These are phyloP conservation scores for Acronicta psi DNA, from an alignment of 2,888 invertebrate genomes.

Conservation along the genomic window DNA sequence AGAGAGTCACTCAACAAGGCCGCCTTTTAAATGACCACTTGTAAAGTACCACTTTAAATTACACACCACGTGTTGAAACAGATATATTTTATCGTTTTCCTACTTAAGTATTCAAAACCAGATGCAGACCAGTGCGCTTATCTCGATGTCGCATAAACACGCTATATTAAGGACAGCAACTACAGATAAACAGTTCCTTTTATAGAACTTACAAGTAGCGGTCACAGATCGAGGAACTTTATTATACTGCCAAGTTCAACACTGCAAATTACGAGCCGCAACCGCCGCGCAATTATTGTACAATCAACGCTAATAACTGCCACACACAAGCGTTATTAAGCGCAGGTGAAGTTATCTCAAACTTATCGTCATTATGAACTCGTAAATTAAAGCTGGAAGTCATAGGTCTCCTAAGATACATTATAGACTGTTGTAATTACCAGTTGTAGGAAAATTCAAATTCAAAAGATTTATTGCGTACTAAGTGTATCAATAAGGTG, in stretches of 20 bases:
- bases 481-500: too few relatives aligned
- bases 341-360: constrained; percentile 4
- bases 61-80: not conserved
- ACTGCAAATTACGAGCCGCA: constrained; percentile 1
- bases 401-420: not conserved
- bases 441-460: too few relatives aligned
- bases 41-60: too few relatives aligned
- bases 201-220: constrained; percentile 11
- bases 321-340: not conserved
- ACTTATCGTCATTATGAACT: not conserved
- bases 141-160: constrained; percentile 25
- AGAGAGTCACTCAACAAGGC: not conserved
- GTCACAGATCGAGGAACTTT: not conserved
- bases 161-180: constrained; percentile 43
- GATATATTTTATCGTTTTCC: not conserved
- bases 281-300: constrained; percentile 1
- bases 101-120: constrained; percentile 3
- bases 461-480: too few relatives aligned
- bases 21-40: too few relatives aligned
- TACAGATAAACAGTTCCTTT: constrained; percentile 41
- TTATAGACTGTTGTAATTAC: too few relatives aligned
- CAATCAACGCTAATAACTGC: constrained; percentile 13
- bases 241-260: constrained; percentile 1
- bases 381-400: not conserved
- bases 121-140: constrained; percentile 5